Evolutionary conservation across 2,888 invertebrate species (phyloP).

Genomic region (Autographa pulchrina): DNA sequence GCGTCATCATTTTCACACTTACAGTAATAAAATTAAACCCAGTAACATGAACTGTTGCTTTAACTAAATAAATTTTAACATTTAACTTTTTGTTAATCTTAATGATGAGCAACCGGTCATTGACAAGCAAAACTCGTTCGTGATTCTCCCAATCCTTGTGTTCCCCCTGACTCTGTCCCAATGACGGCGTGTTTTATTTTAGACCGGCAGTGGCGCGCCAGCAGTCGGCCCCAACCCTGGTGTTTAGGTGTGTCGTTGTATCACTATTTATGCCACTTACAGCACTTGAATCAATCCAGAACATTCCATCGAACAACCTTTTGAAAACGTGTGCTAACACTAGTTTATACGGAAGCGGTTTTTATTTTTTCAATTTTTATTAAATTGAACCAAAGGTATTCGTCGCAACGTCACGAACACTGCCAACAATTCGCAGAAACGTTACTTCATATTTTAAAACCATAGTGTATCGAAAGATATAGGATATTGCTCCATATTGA

Average conservation of each 20-base stretch:
- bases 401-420: no score
- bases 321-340: no score
- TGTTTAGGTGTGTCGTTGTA: slow-evolving; percentile 90
- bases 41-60: not conserved
- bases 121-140: slow-evolving; percentile 51
- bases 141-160: slow-evolving; percentile 61
- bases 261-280: slow-evolving; percentile 77
- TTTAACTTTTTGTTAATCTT: not conserved
- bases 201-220: slow-evolving; percentile 89
- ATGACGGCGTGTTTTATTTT: slow-evolving; percentile 88
- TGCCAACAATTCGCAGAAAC: no score
- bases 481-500: no score
- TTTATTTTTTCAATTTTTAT: no score
- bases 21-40: not conserved
- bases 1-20: slow-evolving; percentile 28
- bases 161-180: slow-evolving; percentile 77
- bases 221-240: slow-evolving; percentile 89
- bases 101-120: slow-evolving; percentile 56
- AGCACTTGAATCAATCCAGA: slow-evolving; percentile 75
- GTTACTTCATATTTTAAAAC: no score
- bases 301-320: slow-evolving; percentile 19
- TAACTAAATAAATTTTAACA: not conserved
- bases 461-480: no score
- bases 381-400: no score
- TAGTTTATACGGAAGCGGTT: no score